These are phyloP conservation scores for Etheostoma spectabile DNA, from an alignment of 2,113 vertebrate species.

Conservation along the genomic window DNA sequence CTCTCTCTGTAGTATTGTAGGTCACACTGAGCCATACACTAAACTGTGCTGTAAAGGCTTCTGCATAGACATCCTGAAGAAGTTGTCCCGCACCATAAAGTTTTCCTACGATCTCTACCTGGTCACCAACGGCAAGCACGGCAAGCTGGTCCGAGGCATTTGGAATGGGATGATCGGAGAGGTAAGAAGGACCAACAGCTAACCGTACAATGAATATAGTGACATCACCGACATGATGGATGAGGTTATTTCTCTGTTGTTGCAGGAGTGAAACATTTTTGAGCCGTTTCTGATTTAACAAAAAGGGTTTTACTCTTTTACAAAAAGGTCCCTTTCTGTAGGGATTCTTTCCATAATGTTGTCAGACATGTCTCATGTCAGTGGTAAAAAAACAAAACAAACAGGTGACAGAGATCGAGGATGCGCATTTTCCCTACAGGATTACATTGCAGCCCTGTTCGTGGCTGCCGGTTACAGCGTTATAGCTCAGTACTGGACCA, in stretches of 20 bases:
- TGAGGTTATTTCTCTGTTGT: not conserved
- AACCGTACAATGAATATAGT: not conserved
- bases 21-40: slow-evolving; percentile 91
- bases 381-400: no score
- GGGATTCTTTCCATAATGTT: no score
- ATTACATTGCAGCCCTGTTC: no score
- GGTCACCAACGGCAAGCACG: slow-evolving; percentile 98
- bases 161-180: slow-evolving; percentile 99
- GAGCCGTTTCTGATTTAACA: no score
- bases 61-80: slow-evolving; percentile 99
- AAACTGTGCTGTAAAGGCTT: slow-evolving; percentile 99
- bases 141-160: slow-evolving; percentile 94
- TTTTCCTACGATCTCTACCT: slow-evolving; percentile 98
- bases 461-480: no score
- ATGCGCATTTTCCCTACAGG: no score
- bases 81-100: slow-evolving; percentile 92
- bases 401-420: no score
- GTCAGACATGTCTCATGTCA: no score
- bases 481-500: no score
- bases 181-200: slow-evolving; percentile 79
- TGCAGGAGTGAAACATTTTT: not conserved
- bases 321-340: no score
- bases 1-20: slow-evolving; percentile 75
- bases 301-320: no score
- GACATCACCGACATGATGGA: not conserved